phyloP scores from a whole-genome alignment of 2,113 vertebrate genomes.

The Beaufortia kweichowensis region DNA sequence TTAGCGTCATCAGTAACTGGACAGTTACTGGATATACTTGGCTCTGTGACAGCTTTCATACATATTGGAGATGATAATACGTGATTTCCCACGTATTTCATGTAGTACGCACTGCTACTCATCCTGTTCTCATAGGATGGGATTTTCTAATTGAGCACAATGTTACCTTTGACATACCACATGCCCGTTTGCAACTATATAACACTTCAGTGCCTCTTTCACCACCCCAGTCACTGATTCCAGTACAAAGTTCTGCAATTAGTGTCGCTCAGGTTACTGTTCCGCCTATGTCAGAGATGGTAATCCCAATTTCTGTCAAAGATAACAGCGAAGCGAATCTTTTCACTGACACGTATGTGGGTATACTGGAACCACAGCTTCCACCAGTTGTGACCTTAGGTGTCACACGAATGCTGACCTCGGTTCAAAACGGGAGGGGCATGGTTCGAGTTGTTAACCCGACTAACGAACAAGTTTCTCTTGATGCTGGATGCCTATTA shows the following conservation, averaged over 20 bases:
- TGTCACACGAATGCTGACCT: background rate
- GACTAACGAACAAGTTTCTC: background rate
- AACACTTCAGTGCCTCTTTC: background rate
- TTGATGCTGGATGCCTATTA: background rate
- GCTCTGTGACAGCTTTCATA: background rate
- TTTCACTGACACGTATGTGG: background rate
- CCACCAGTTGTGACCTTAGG: background rate
- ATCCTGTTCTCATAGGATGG: background rate
- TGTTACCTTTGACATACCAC: background rate
- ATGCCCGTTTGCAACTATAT: background rate
- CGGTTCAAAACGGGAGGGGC: background rate
- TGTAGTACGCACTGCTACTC: background rate
- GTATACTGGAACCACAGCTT: background rate
- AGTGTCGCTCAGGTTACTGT: background rate
- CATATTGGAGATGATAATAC: background rate
- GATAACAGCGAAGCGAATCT: background rate
- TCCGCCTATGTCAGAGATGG: background rate
- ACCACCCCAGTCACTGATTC: background rate
- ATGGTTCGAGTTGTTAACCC: background rate
- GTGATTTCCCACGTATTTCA: constrained; percentile 16
- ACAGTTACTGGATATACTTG: background rate
- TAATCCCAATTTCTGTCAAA: background rate
- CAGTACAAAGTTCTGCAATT: background rate
- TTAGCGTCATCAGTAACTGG: constrained; percentile 5
- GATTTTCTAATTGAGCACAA: background rate